phyloP scores from a whole-genome alignment of 2,888 invertebrate species.

The Mythimna albipuncta region DNA sequence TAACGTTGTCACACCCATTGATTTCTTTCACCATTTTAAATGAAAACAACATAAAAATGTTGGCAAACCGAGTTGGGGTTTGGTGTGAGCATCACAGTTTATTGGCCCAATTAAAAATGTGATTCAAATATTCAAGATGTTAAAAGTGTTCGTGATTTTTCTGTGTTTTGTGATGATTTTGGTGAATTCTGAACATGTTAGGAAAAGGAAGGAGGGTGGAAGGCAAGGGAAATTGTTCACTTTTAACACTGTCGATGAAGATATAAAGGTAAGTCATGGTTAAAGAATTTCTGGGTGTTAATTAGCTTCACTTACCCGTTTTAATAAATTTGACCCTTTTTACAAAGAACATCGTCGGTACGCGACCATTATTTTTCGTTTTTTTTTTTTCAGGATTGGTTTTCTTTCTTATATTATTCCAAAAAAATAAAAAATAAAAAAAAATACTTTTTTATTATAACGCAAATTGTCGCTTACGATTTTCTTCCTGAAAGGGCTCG shows the following conservation, averaged over 20 bases:
- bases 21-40: conserved; percentile 78
- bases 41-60: conserved; percentile 74
- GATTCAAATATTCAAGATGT: conserved; percentile 66
- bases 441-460: no score
- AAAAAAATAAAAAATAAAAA: no score
- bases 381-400: no score
- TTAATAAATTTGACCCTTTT: background rate
- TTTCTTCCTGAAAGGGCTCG: no score
- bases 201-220: conserved; percentile 51
- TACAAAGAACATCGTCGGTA: no score
- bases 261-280: conserved; percentile 88
- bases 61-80: conserved; percentile 73
- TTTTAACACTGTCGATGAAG: conserved; percentile 89
- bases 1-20: conserved; percentile 69
- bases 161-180: conserved; percentile 62
- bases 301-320: conserved; percentile 7
- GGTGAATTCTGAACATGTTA: conserved; percentile 67
- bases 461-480: no score
- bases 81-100: conserved; percentile 69
- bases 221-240: conserved; percentile 87
- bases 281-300: background rate
- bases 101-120: conserved; percentile 72
- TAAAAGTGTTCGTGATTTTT: conserved; percentile 61
- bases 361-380: no score
- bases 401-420: no score